Conservation (phyloP, 37 sponge, comb jelly and placozoan species). For the Aphrocallistes beatrix region DNA sequence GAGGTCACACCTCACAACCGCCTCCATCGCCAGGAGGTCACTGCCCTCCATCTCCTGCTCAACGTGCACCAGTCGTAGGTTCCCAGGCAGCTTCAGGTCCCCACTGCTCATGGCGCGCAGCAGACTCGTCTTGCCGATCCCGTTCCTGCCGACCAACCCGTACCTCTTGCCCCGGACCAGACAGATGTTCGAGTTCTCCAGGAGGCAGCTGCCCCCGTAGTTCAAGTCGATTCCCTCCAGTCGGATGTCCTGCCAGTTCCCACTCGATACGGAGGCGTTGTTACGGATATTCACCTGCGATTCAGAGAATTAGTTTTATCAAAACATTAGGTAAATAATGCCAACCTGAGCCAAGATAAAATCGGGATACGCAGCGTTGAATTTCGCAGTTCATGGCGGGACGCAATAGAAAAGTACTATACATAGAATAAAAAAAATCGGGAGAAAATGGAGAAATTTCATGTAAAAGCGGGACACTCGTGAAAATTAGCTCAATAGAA, state of each 20-base stretch:
- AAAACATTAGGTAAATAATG: too few relatives aligned
- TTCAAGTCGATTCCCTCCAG: neutral
- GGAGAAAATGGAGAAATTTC: too few relatives aligned
- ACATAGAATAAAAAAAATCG: too few relatives aligned
- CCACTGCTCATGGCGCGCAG: slow-evolving; percentile 46
- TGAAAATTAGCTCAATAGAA: too few relatives aligned
- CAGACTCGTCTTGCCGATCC: slow-evolving; percentile 69
- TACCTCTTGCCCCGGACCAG: slow-evolving; percentile 41
- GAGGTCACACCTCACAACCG: slow-evolving; percentile 66
- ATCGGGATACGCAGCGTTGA: too few relatives aligned
- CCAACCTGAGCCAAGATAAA: too few relatives aligned
- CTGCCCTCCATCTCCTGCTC: slow-evolving; percentile 71
- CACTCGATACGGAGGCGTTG: neutral
- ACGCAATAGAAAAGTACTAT: too few relatives aligned
- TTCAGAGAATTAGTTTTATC: too few relatives aligned
- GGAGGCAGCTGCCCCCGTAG: slow-evolving; percentile 26
- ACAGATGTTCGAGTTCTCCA: slow-evolving; percentile 37
- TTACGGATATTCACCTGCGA: neutral
- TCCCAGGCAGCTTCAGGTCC: slow-evolving; percentile 48
- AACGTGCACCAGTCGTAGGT: slow-evolving; percentile 61
- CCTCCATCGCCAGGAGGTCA: slow-evolving; percentile 56
- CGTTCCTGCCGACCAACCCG: slow-evolving; percentile 87
- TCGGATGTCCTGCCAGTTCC: neutral
- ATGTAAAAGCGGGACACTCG: too few relatives aligned
- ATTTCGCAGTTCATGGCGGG: too few relatives aligned